These are phyloP conservation scores for Pemphredon lugubris DNA, from an alignment of 2,888 invertebrate species.

Conservation along the genomic window DNA sequence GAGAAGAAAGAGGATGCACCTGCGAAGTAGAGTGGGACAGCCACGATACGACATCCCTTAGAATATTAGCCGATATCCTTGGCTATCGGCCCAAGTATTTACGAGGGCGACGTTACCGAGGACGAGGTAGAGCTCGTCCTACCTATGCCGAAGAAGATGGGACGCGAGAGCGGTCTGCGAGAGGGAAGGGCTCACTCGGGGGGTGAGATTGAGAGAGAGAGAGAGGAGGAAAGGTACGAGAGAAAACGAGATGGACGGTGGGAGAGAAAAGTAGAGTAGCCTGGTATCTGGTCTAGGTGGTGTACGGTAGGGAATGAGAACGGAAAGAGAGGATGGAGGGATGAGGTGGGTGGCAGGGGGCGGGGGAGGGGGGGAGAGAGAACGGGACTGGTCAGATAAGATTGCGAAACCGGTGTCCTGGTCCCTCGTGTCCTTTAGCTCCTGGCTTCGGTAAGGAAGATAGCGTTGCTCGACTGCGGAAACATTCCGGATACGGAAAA, in stretches of 20 bases:
- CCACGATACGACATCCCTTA: slow-evolving; percentile 55
- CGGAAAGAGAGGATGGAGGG: slow-evolving; percentile 10
- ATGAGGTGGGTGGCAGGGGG: neutral
- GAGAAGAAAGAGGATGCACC: slow-evolving; percentile 39
- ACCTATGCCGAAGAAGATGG: slow-evolving; percentile 22
- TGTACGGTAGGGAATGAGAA: no score
- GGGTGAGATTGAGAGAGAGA: slow-evolving; percentile 11
- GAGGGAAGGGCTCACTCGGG: neutral
- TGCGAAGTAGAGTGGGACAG: slow-evolving; percentile 24
- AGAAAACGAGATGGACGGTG: slow-evolving; percentile 16
- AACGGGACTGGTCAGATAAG: slow-evolving; percentile 68
- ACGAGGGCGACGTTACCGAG: slow-evolving; percentile 59
- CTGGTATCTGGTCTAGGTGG: slow-evolving; percentile 57
- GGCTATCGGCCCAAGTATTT: slow-evolving; percentile 71
- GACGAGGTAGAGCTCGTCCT: slow-evolving; percentile 25
- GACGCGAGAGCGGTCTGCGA: slow-evolving; percentile 28
- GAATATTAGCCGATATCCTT: slow-evolving; percentile 73
- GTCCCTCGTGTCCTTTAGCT: slow-evolving; percentile 77
- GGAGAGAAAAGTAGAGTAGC: slow-evolving; percentile 31
- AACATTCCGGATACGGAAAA: slow-evolving; percentile 69
- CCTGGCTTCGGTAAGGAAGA: slow-evolving; percentile 65
- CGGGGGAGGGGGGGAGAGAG: slow-evolving; percentile 38
- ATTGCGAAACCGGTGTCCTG: slow-evolving; percentile 71
- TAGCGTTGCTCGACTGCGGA: slow-evolving; percentile 64
- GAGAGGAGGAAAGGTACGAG: slow-evolving; percentile 11